phyloP scores from a whole-genome alignment of 2,113 vertebrate genomes.

The Nothobranchius kuhntae region DNA sequence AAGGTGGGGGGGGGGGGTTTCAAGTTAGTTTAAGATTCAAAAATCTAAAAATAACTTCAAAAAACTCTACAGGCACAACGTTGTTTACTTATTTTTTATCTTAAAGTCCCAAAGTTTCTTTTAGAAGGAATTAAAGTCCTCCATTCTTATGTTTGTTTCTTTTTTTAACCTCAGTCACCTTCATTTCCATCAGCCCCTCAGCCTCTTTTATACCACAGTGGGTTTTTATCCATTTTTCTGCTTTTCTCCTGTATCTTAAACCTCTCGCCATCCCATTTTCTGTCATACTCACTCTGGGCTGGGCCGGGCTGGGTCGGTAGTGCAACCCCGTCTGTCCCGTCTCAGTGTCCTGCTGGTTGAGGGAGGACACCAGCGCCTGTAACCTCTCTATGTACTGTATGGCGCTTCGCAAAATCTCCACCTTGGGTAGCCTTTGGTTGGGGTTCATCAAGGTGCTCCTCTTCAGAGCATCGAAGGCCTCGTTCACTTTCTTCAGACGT shows the following conservation, averaged over 20 bases:
- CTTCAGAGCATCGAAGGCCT: slow-evolving; percentile 97
- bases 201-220: background rate
- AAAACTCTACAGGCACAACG: too few species aligned
- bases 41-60: too few species aligned
- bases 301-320: slow-evolving; percentile 68
- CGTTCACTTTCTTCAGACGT: slow-evolving; percentile 96
- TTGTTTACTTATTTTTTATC: too few species aligned
- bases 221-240: slow-evolving; percentile 1
- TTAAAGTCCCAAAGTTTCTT: background rate
- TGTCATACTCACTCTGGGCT: slow-evolving; percentile 85
- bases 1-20: too few species aligned
- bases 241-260: background rate
- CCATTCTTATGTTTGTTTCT: background rate
- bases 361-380: slow-evolving; percentile 92
- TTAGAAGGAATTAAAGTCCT: slow-evolving; percentile 1
- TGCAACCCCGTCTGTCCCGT: slow-evolving; percentile 85
- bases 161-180: background rate
- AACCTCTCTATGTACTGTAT: slow-evolving; percentile 98
- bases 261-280: slow-evolving; percentile 1
- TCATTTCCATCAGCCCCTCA: background rate
- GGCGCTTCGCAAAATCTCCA: slow-evolving; percentile 97
- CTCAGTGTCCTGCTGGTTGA: slow-evolving; percentile 94
- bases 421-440: slow-evolving; percentile 97
- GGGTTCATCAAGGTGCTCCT: slow-evolving; percentile 97
- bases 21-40: too few species aligned